Conservation (phyloP, 1,140 invertebrate species). For the Trachymyrmex septentrionalis region DNA sequence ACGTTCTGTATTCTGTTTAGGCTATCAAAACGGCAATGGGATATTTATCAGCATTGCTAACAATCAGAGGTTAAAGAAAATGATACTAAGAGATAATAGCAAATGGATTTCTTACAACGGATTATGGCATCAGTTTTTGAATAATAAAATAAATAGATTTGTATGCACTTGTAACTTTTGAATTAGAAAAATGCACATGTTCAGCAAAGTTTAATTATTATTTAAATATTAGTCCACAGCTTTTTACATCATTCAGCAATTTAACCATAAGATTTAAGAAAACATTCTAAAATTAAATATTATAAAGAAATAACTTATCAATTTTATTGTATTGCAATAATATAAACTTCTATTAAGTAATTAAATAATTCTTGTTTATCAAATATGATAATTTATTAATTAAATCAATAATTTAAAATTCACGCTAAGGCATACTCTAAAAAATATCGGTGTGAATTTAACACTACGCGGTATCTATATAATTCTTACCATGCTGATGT, state of each 20-base stretch:
- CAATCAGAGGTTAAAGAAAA: slow-evolving; percentile 9
- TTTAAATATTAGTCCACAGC: background rate
- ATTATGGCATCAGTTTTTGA: background rate
- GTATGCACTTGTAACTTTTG: slow-evolving; percentile 7
- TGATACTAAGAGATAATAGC: background rate
- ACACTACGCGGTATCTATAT: too few relatives aligned
- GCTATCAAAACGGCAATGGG: slow-evolving; percentile 16
- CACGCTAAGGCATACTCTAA: background rate
- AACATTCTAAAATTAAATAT: background rate
- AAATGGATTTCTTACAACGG: background rate
- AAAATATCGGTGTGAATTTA: too few relatives aligned
- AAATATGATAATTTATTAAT: background rate
- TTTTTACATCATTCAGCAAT: background rate
- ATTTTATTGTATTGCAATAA: background rate
- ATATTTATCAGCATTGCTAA: slow-evolving; percentile 23
- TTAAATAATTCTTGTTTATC: background rate
- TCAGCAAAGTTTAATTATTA: background rate
- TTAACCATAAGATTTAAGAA: background rate
- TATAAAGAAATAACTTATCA: background rate
- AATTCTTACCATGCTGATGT: too few relatives aligned
- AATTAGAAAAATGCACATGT: background rate
- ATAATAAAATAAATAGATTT: slow-evolving; percentile 4
- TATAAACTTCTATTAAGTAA: background rate
- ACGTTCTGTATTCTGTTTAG: background rate
- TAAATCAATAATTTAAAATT: background rate